Evolutionary conservation across 1,140 invertebrate genomes (phyloP), one percentile per base, ranked within the genome.

Genomic region (Anadara kagoshimensis): DNA sequence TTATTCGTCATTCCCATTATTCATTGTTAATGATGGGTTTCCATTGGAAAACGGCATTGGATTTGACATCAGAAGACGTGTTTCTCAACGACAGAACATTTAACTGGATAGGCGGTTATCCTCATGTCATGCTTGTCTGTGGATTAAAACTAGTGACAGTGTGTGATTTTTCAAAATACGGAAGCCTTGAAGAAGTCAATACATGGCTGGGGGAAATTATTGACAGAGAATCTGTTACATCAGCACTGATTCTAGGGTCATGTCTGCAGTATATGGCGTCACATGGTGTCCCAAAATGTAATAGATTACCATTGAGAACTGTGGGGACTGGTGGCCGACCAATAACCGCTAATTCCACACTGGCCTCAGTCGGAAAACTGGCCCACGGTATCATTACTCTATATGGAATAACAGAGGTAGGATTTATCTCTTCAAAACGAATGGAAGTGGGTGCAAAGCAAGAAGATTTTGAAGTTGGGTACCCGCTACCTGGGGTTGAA

Each of bases 81-180:
- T 59, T 43, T 20, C 22, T 8, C 7, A 44, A 44, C 12, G 7
- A 44, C 8, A 20, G n/a, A 12, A 36, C 41, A 3, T 61, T 61
- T 22, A 44, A 43, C 44, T 61, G 58, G 58, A 5, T 5, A 61
- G 58, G 41, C 10, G 44, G 58, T 44, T 61, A 61, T 44, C 58
- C 41, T 22, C 1, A 3, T 12, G 7, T 7, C 0, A 12, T 44
- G 8, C 41, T 61, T 5, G 14, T 7, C 20, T 44, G 7, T 7
- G 22, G 22, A 12, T n/a, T 20, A 20, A 61, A 36, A 20, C 41
- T 14, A n/a, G 41, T 61, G 7, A 61, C 58, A 1, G 5, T 44
- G 7, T n/a, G 36, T 5, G 58, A 61, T 20, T 44, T 61, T 12
- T 11, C 20, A 12, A 20, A 8, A 8, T 44, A 44, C 18, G 22